Conservation (phyloP, 2,113 vertebrate genomes). For the Fulmarus glacialis region DNA sequence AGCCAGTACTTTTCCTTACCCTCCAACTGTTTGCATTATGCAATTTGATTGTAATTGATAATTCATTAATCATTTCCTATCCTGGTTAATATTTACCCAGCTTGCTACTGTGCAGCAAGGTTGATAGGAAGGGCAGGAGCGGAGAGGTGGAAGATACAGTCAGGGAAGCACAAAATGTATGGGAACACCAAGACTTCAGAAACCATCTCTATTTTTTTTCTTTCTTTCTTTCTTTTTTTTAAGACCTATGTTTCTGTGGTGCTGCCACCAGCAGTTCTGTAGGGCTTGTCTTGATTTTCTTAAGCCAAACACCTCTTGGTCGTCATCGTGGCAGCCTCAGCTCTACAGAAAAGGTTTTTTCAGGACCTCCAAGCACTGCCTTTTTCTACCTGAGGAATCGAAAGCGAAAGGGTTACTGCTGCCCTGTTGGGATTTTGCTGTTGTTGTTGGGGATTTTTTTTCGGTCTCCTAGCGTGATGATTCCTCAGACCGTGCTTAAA, state of each 20-base stretch:
- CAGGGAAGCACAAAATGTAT: not conserved
- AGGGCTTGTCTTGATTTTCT: not conserved
- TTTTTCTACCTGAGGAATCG: not conserved
- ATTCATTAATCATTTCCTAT: conserved; percentile 64
- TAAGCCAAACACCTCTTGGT: not conserved
- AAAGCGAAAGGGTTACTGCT: not conserved
- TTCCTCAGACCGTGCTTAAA: not conserved
- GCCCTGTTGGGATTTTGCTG: not conserved
- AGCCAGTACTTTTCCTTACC: conserved; percentile 38
- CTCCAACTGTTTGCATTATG: not conserved
- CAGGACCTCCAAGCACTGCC: not conserved
- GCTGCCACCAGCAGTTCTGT: not conserved
- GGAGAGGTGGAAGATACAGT: not conserved
- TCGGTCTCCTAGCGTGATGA: not conserved
- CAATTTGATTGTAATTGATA: conserved; percentile 39
- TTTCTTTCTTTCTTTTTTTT: not conserved
- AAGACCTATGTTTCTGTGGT: not conserved
- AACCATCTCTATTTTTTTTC: not conserved
- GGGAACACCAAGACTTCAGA: not conserved
- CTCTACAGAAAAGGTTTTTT: not conserved
- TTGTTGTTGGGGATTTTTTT: not conserved
- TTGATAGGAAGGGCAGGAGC: not conserved
- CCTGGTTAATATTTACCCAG: conserved; percentile 66
- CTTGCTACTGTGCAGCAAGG: conserved; percentile 33
- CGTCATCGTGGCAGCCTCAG: not conserved